These are phyloP conservation scores for Sphaerodactylus townsendi DNA, from an alignment of 2,113 vertebrate species.

Conservation along the genomic window DNA sequence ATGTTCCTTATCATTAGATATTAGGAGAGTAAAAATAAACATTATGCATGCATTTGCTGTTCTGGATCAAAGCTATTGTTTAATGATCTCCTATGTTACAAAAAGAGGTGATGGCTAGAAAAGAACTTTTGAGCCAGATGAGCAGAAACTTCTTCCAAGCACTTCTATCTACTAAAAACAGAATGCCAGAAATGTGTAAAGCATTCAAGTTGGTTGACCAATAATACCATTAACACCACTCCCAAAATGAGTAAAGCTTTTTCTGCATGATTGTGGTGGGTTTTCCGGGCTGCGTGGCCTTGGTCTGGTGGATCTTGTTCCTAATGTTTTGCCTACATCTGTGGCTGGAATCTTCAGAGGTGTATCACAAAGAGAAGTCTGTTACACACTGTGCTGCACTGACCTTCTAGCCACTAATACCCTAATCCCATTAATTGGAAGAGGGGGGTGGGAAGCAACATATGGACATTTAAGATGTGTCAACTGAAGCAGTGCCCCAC, in stretches of 20 bases:
- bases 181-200: fast-evolving
- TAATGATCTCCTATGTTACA: fast-evolving
- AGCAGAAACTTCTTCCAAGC: fast-evolving
- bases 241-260: background rate
- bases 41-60: background rate
- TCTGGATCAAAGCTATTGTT: fast-evolving
- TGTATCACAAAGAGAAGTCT: too few species aligned
- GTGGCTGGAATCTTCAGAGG: too few species aligned
- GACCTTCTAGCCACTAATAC: fast-evolving
- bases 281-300: too few species aligned
- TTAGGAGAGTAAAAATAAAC: background rate
- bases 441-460: fast-evolving
- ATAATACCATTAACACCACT: fast-evolving
- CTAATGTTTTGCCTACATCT: too few species aligned
- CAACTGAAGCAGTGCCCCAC: background rate
- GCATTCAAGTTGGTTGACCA: fast-evolving
- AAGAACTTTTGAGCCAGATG: background rate
- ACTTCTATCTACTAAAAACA: background rate
- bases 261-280: too few species aligned
- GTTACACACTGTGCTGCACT: too few species aligned
- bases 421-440: fast-evolving
- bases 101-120: background rate
- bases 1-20: conserved; percentile 32
- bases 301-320: too few species aligned
- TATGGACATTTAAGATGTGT: background rate